Base-by-base conservation (phyloP, 2,888 invertebrate genomes). In the Adineta ricciae region DNA sequence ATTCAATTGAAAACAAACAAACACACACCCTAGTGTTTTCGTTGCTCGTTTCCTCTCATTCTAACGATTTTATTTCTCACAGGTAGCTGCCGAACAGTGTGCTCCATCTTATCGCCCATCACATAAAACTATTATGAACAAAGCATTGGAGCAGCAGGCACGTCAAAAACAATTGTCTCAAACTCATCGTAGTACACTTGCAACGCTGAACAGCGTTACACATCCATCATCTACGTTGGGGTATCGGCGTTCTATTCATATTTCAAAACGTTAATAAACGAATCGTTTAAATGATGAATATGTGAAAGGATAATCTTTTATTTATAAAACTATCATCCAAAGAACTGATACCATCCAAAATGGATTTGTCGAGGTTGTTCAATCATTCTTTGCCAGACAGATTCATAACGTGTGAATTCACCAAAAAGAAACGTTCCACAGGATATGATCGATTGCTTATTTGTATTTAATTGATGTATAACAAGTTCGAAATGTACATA, bases 351-450 rank as follows among this genome's bases (percentile, higher is more conserved):
- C 78, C 78, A 78, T 1, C 41, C 41, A 41, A 41, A 21, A 14
- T 78, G 78, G 8, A 1, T 41, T n/a, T 78, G 78, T 78, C 78
- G 38, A 41, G 78, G 78, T 41, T 78, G 78, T 41, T 78, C 78
- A 41, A 78, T 7, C n/a, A 78, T n/a, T 41, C n/a, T 38, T 41
- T 2, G n/a, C 78, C 78, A 78, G 9, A 24, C 21, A n/a, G 41
- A 41, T 78, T 41, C 78, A n/a, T 41, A 41, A 41, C 41, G 78
- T n/a, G 78, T 78, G n/a, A 41, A 24, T 78, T 78, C 41, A 38
- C 78, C 78, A 78, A 78, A 41, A 41, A 78, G 41, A n/a, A 78
- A 24, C 41, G 38, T 36, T 24, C 41, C 78, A 41, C 78, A 41
- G 8, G 41, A 64, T 1, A 64, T 78, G 14, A 78, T 78, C n/a